Conservation (phyloP, 2,888 invertebrate species). For the Mongoloraphidia duomilia region DNA sequence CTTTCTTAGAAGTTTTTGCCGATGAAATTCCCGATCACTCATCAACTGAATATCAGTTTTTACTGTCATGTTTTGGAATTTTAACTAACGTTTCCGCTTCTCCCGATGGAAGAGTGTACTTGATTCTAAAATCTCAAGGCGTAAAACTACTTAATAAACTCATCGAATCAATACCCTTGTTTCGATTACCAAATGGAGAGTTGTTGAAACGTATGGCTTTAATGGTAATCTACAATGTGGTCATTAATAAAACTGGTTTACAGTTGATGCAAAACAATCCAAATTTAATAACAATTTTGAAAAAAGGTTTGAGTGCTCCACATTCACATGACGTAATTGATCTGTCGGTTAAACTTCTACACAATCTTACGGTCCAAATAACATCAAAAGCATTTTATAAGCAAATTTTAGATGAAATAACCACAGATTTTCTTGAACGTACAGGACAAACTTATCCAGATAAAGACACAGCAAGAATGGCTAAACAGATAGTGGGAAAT, state of each 20-base stretch:
- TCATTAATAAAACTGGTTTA: slow-evolving; percentile 25
- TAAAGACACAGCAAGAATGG: no score
- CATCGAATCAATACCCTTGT: slow-evolving; percentile 20
- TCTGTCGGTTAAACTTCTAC: neutral
- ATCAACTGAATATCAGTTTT: slow-evolving; percentile 25
- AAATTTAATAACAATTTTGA: neutral
- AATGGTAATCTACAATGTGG: slow-evolving; percentile 27
- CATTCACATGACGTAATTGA: neutral
- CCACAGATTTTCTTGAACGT: no score
- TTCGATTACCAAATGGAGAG: slow-evolving; percentile 23
- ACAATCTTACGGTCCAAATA: neutral
- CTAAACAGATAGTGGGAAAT: no score
- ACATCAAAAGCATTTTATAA: no score
- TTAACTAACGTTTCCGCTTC: slow-evolving; percentile 27
- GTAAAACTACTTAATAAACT: slow-evolving; percentile 23
- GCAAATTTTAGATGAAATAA: no score
- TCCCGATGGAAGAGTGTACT: slow-evolving; percentile 25
- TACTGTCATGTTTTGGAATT: slow-evolving; percentile 26
- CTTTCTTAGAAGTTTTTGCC: slow-evolving; percentile 3
- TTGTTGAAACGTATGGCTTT: slow-evolving; percentile 25
- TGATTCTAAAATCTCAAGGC: slow-evolving; percentile 24
- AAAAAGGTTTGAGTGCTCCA: neutral
- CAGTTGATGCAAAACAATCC: slow-evolving; percentile 5
- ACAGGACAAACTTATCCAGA: no score
- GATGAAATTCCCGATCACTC: slow-evolving; percentile 1